phyloP scores from a whole-genome alignment of 2,113 vertebrate species.

The Rhagologus leucostigma region DNA sequence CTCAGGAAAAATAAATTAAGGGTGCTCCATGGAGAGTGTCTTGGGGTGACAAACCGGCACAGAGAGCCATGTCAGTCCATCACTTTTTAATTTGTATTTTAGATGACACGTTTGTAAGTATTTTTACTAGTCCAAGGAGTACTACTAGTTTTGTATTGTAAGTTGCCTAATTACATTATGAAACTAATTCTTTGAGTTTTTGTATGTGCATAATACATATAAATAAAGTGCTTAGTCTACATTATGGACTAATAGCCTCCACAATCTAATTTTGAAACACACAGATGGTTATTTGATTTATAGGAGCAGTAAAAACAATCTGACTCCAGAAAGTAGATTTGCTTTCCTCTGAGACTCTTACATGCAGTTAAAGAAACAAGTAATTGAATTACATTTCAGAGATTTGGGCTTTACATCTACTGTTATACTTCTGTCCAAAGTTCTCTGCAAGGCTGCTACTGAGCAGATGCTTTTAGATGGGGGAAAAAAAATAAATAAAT shows the following conservation, averaged over 20 bases:
- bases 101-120: neutral
- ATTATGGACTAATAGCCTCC: constrained; percentile 41
- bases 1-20: neutral
- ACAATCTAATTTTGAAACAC: constrained; percentile 54
- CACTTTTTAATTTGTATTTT: neutral
- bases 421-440: neutral
- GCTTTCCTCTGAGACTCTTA: constrained; percentile 32
- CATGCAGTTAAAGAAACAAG: constrained; percentile 38
- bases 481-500: neutral
- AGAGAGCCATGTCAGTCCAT: neutral
- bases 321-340: constrained; percentile 53
- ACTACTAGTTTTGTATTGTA: neutral
- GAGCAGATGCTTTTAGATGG: neutral
- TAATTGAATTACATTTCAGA: constrained; percentile 28
- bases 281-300: constrained; percentile 65
- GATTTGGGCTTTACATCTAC: neutral
- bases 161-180: neutral
- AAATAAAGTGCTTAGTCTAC: constrained; percentile 52
- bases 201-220: neutral
- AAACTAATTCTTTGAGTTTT: neutral
- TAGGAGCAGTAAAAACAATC: constrained; percentile 44
- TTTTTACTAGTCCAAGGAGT: neutral
- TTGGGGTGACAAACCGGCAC: too few species aligned
- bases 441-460: neutral
- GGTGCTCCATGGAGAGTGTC: neutral